Evolutionary conservation across 2,113 vertebrate species (phyloP).

Genomic region (Trematomus loennbergii): DNA sequence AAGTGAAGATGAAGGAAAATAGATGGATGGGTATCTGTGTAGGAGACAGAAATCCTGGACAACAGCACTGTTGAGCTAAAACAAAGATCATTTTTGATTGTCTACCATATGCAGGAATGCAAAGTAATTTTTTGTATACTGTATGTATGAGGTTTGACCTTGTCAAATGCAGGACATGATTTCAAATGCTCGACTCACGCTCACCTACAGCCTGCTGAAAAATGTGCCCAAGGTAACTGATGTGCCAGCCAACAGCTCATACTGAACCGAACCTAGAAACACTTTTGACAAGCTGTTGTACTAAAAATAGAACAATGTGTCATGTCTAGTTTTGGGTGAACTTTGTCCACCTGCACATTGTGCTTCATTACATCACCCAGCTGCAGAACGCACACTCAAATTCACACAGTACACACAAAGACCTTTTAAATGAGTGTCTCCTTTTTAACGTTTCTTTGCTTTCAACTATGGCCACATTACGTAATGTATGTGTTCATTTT

Average conservation of each 20-base stretch:
- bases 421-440: constrained; percentile 2
- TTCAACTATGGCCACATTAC: background rate
- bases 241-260: constrained; percentile 31
- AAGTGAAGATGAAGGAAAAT: background rate
- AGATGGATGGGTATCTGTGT: background rate
- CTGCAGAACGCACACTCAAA: constrained; percentile 1
- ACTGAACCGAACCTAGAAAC: constrained; percentile 41
- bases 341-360: constrained; percentile 19
- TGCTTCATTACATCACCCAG: background rate
- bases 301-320: constrained; percentile 59
- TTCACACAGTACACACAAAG: background rate
- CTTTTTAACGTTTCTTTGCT: background rate
- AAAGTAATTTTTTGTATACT: background rate
- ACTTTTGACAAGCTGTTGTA: constrained; percentile 3
- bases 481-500: background rate
- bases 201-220: constrained; percentile 48
- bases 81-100: background rate
- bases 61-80: background rate
- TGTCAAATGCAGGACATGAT: constrained; percentile 25
- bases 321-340: constrained; percentile 9
- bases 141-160: constrained; percentile 26
- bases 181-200: constrained; percentile 50
- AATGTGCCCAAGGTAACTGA: constrained; percentile 37
- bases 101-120: background rate
- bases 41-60: background rate